Base-by-base conservation (phyloP, 2,113 vertebrate species). In the Diadophis punctatus region DNA sequence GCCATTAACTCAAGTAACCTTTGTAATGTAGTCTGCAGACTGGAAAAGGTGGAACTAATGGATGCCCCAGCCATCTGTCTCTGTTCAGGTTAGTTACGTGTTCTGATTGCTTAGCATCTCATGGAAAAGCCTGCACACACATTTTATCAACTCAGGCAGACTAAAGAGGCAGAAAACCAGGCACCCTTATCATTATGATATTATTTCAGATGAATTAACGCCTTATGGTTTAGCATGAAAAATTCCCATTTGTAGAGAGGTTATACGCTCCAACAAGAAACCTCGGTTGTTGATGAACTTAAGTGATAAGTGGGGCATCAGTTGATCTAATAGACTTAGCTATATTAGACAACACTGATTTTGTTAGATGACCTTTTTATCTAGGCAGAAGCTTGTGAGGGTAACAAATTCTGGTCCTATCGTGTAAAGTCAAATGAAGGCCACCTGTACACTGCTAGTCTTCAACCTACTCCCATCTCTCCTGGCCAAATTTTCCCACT, bases 371-470 rank as follows among this genome's bases (percentile, higher is more conserved):
- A 53, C 92, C 43, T 95, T 89, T 93, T 94, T 96, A 95, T 97
- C 92, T 93, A 96, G 93, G 93, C 96, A 93, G 49, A 8, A 30
- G 22, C 20, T 94, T 95, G 93, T 94, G 87, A 91, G 27, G 48
- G 18, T 94, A 95, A 95, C 86, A 96, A 95, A 93, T 88, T 92
- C 87, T 1, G 96, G 92, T 93, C 96, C 93, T 96, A 96, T 95
- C 95, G 86, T 87, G 90, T 60, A 97, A 94, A 95, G 84, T 93
- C 90, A 97, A 97, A 96, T 95, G 85, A 95, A 94, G 95, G 92
- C 95, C 97, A 97, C 96, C 95, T 97, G 96, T 94, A 95, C 94
- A 94, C 93, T 92, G 94, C 96, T 96, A 96, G 60, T 92, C 94
- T 97, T 95, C 95, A 94, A 95, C 96, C 95, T 96, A 92, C 92